Percentiles rank a stretch among this genome's conserved stretches.
phyloP scores from a whole-genome alignment of 2,888 invertebrate genomes.

The Ernsta delagoae region DNA sequence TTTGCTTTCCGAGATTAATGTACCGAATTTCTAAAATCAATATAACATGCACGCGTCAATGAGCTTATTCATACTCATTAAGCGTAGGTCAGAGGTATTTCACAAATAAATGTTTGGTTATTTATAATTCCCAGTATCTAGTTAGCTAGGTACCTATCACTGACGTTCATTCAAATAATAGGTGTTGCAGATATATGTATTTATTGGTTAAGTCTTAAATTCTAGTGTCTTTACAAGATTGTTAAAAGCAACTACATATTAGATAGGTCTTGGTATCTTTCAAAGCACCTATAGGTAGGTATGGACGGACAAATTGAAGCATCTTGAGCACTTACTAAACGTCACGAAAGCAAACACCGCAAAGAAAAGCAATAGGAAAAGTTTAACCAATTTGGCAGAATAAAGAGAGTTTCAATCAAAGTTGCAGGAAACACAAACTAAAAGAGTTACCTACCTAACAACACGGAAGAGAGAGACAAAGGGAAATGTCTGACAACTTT shows the following conservation, averaged over 20 bases:
- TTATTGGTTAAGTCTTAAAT: no score
- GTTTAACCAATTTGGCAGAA: slow-evolving; percentile 76
- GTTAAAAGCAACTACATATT: no score
- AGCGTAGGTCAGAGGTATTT: slow-evolving; percentile 11
- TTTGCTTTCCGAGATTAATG: slow-evolving; percentile 26
- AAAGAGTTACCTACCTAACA: slow-evolving; percentile 55
- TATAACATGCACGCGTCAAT: slow-evolving; percentile 15
- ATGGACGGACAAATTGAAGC: no score
- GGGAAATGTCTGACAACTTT: slow-evolving; percentile 22
- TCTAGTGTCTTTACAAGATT: no score
- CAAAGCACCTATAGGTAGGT: no score
- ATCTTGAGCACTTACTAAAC: not conserved
- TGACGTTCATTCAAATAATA: not conserved
- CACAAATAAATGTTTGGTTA: not conserved
- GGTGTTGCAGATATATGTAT: no score
- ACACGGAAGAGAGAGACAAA: slow-evolving; percentile 51
- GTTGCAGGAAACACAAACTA: slow-evolving; percentile 69
- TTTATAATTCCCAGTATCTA: no score
- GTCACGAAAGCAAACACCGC: slow-evolving; percentile 4
- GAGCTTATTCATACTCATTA: slow-evolving; percentile 22
- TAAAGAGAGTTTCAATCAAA: slow-evolving; percentile 79
- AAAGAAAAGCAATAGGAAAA: slow-evolving; percentile 75
- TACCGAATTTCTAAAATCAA: slow-evolving; percentile 32
- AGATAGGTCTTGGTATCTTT: no score
- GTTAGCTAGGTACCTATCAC: not conserved